Evolutionary conservation across 2,797 vertebrate genomes (phyloP).

Genomic region (Pseudochaenichthys georgianus): DNA sequence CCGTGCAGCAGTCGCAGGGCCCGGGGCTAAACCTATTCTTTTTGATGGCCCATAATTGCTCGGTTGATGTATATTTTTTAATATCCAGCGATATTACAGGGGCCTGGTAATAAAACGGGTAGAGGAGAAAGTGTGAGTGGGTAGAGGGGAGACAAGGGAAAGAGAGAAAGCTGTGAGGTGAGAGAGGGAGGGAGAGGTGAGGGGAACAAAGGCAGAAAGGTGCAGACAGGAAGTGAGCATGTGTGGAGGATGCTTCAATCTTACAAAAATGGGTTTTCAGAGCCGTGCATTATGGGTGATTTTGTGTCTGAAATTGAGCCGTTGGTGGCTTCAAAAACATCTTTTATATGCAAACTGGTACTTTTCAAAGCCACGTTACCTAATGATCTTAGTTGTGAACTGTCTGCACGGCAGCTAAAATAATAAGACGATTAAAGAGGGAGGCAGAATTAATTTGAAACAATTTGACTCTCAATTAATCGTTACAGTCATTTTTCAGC

Average conservation of each 20-base stretch:
- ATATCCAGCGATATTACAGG: constrained; percentile 86
- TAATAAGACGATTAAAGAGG: not conserved
- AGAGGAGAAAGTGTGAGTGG: constrained; percentile 61
- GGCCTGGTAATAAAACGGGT: constrained; percentile 80
- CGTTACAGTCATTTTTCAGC: not conserved
- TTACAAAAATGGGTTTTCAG: not conserved
- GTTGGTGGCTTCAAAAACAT: not conserved
- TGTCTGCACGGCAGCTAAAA: not conserved
- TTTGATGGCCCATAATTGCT: constrained; percentile 86
- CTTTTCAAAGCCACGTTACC: not conserved
- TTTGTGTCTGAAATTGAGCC: not conserved
- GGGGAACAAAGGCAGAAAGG: constrained; percentile 28
- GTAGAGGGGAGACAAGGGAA: constrained; percentile 46
- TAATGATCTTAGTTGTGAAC: not conserved
- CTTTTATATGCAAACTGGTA: not conserved
- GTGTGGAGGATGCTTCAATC: constrained; percentile 3
- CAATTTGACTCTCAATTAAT: not conserved
- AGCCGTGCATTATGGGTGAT: not conserved
- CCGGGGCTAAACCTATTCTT: constrained; percentile 79
- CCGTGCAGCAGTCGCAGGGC: constrained; percentile 65
- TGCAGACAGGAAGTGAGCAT: constrained; percentile 16
- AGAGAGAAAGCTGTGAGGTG: constrained; percentile 31
- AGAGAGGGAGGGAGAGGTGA: constrained; percentile 24
- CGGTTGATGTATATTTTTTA: constrained; percentile 88
- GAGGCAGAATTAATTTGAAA: not conserved